A percentile compares a stretch with the other conserved stretches of the same genome.
phyloP scores from a whole-genome alignment of 2,797 vertebrate genomes.

The Poliocrania exsul region DNA sequence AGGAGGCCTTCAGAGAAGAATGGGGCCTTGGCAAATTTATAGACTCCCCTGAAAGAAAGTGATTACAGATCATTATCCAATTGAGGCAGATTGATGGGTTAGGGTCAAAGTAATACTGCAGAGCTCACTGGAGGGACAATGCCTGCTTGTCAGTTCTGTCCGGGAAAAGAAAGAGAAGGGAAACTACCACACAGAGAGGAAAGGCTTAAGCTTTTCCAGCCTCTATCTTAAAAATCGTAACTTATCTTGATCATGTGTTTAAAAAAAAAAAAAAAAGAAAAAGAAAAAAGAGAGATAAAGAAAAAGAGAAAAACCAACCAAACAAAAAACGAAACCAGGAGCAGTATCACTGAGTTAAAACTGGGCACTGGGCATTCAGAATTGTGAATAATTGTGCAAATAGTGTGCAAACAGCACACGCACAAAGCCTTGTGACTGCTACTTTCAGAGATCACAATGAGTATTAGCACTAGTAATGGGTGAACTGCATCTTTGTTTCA shows the following conservation, averaged over 20 bases:
- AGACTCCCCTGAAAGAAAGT: slow-evolving; percentile 99
- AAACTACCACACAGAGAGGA: slow-evolving; percentile 71
- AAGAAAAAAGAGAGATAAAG: not conserved
- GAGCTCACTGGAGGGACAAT: slow-evolving; percentile 91
- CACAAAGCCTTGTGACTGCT: not conserved
- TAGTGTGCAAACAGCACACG: not conserved
- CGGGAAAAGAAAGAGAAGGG: slow-evolving; percentile 75
- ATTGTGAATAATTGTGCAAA: not conserved
- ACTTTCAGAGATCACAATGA: not conserved
- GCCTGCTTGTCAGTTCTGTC: slow-evolving; percentile 87
- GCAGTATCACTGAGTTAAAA: slow-evolving; percentile 26
- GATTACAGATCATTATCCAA: slow-evolving; percentile 99
- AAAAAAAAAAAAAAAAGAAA: not conserved
- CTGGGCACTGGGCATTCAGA: not conserved
- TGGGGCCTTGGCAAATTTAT: slow-evolving; percentile 95
- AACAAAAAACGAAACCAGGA: not conserved
- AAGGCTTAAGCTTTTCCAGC: slow-evolving; percentile 51
- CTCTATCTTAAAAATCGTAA: slow-evolving; percentile 38
- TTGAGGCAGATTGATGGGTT: slow-evolving; percentile 99
- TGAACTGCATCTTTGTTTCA: not conserved
- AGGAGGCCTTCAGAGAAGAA: slow-evolving; percentile 97
- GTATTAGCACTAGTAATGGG: not conserved
- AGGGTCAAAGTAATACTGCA: slow-evolving; percentile 99
- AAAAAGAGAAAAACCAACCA: not conserved
- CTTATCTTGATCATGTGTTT: slow-evolving; percentile 44